Base-by-base conservation (phyloP, 1,140 invertebrate species). In the Hypsibius dujardini region DNA sequence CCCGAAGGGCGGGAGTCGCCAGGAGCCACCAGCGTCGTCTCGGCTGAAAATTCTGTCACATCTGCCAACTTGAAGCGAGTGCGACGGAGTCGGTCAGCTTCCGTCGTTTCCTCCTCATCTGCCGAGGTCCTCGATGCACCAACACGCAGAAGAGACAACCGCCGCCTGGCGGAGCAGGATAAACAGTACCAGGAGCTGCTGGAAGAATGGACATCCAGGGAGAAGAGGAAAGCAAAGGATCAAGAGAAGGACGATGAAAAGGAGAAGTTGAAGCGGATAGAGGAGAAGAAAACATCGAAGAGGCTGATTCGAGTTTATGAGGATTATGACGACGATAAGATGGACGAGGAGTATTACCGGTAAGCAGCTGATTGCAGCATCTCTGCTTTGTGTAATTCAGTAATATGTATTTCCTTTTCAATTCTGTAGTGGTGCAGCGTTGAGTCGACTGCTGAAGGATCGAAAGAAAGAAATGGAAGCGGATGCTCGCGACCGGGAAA, bases 241-340 rank as follows among this genome's bases (percentile, higher is more conserved):
- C 50, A n/a, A 7, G 50, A 56, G 7, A 56, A 56, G 50, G 50
- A 56, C n/a, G 50, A 56, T n/a, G 7, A 7, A 12, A 7, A n/a
- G 50, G 50, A 56, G n/a, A 7, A n/a, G 50, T 56, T n/a, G 7
- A 56, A 56, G 50, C 50, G 50, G 50, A 12, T n/a, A n/a, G 50
- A 56, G 50, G 50, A 56, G 50, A 56, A 56, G 50, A 56, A 56
- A 56, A 56, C 7, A 12, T 7, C 50, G 7, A 56, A 56, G 50
- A 56, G 50, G n/a, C n/a, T 56, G 50, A 56, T 56, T n/a, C 7
- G 50, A n/a, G 50, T 56, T 7, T 56, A 56, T n/a, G 50, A 56
- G 50, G 50, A 56, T 56, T 56, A 56, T n/a, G 50, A 56, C 50
- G 50, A 56, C 50, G 50, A 56, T n/a, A 56, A 56, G n/a, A 56